Evolutionary conservation across 1,140 invertebrate genomes (phyloP), one percentile per base, ranked within the genome.

Genomic region (Platyura marginata): DNA sequence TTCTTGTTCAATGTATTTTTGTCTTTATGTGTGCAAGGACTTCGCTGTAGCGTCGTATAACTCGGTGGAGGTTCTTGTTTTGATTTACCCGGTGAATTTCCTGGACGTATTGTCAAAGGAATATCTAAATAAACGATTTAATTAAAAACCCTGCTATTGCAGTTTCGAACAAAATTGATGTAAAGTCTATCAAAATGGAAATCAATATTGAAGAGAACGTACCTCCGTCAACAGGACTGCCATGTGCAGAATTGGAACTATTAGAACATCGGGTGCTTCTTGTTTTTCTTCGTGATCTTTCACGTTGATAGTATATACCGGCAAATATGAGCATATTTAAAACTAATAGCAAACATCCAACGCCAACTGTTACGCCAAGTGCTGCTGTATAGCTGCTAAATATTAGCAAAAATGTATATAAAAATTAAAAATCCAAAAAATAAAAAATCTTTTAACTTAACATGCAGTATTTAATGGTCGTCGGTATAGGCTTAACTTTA

Each of bases 311-410:
- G 58, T 87, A 90, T 44, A 91, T 82, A 37, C 81, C 86, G 2
- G 83, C 81, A 53, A 90, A 90, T 40, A 91, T 81, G 35, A 91
- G 63, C 60, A 89, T 74, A 62, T 93, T 91, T 11, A 92, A 68
- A 3, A 89, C 71, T 3, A 93, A 66, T 3, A 93, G 69, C 35
- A 85, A 79, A 54, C 85, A 88, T 1, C 88, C 88, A 16, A 91
- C 77, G 2, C 85, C 83, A 11, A 91, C 80, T 1, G 85, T 90
- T n/a, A 90, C 78, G 11, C 77, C 81, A n/a, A 90, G 67, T 8
- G 82, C 82, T 2, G 83, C 81, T 1, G 81, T 84, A 48, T 82
- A 84, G 49, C 65, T 67, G 46, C 3, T 6, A 21, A 35, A 42
- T 44, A 33, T 29, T 29, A 6, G 13, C 6, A 8, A 29, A 29